Evolutionary conservation across 2,888 invertebrate species (phyloP), one percentile per base, ranked within the genome.

Genomic region (Disparrhopalites patrizii): DNA sequence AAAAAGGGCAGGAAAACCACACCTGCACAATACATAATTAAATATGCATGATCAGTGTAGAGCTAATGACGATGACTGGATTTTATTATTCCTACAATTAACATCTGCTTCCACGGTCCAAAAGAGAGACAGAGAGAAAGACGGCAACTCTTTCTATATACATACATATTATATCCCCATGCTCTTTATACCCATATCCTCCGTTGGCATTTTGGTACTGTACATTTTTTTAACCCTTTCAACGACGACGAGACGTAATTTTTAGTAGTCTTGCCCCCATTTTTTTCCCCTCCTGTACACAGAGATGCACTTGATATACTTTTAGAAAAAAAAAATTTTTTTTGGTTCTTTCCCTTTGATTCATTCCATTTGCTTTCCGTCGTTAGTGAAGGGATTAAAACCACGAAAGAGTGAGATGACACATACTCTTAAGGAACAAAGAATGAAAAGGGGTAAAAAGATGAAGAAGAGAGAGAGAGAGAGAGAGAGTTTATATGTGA

Each of bases 101-200:
- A 57, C 57, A 57, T 57, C 57, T 57, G 57, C 47, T 47, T 47
- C 47, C n/a, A n/a, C n/a, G n/a, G n/a, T n/a, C n/a, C n/a, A 8
- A 8, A 20, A 47, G 47, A 47, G 47, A 47, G 47, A 4, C 5
- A 47, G 13, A 47, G 23, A 13, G 13, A 18, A n/a, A n/a, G n/a
- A n/a, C n/a, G n/a, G n/a, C n/a, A n/a, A n/a, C n/a, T n/a, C n/a
- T n/a, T n/a, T n/a, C n/a, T n/a, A n/a, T n/a, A n/a, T n/a, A n/a
- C n/a, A n/a, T n/a, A n/a, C n/a, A n/a, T n/a, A n/a, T n/a, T n/a
- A n/a, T n/a, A n/a, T n/a, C n/a, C n/a, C n/a, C n/a, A n/a, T n/a
- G n/a, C n/a, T n/a, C n/a, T n/a, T n/a, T n/a, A n/a, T n/a, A n/a
- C n/a, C n/a, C n/a, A n/a, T n/a, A n/a, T n/a, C n/a, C n/a, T n/a